These are phyloP conservation scores for Labeo catla DNA, from an alignment of 2,113 vertebrate genomes.

Conservation along the genomic window DNA sequence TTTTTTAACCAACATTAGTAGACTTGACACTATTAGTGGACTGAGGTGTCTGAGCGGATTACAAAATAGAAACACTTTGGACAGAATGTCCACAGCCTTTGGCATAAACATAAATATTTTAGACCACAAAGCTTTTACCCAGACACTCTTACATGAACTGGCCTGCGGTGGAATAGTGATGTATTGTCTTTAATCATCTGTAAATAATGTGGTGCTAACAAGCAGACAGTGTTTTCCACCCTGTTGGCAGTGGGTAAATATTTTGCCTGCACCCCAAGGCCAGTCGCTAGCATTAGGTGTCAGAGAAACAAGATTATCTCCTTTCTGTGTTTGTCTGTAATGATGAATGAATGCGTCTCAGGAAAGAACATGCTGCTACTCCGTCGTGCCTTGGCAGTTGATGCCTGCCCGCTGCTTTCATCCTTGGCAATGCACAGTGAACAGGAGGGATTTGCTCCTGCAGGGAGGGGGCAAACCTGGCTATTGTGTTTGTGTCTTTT, in stretches of 20 bases:
- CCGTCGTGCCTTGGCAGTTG: background rate
- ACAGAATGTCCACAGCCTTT: background rate
- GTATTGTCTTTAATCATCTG: constrained; percentile 33
- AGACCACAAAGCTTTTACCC: background rate
- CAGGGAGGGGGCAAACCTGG: constrained; percentile 7
- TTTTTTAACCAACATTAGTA: background rate
- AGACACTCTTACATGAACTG: background rate
- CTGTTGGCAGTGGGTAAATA: constrained; percentile 34
- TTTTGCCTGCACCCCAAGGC: constrained; percentile 9
- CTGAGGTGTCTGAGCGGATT: background rate
- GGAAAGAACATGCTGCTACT: constrained; percentile 4
- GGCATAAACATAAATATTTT: constrained; percentile 31
- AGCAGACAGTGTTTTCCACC: constrained; percentile 34
- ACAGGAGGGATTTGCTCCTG: constrained; percentile 22
- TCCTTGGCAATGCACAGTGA: background rate
- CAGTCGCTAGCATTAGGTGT: constrained; percentile 18
- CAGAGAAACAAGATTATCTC: background rate
- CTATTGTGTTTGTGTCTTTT: constrained; percentile 25
- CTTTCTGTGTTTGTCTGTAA: constrained; percentile 15
- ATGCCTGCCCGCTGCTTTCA: background rate
- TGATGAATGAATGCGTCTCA: constrained; percentile 4
- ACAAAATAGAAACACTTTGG: background rate
- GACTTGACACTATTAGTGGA: background rate
- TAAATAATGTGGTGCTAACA: constrained; percentile 22
- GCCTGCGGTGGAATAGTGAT: background rate